These are phyloP conservation scores for Epizoanthus stellaris DNA, from an alignment of 92 coral and sea anemone species.

Conservation along the genomic window DNA sequence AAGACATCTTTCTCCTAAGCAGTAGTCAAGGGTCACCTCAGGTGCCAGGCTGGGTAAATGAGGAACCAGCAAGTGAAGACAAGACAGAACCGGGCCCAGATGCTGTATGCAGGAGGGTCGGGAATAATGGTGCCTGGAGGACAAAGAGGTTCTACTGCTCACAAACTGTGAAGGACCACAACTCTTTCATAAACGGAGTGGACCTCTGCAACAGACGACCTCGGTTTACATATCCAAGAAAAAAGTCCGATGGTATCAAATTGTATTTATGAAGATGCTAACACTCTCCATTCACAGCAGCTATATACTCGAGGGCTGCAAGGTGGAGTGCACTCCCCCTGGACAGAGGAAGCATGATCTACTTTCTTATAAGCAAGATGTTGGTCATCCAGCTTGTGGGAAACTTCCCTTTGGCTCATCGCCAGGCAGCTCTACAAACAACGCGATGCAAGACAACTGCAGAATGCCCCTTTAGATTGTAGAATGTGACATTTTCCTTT, in stretches of 20 bases:
- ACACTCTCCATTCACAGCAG: neutral
- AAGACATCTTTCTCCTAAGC: no score
- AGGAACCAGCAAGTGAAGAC: no score
- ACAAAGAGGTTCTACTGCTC: no score
- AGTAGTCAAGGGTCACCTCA: constrained; percentile 22
- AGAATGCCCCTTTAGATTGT: constrained; percentile 29
- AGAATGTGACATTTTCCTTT: constrained; percentile 59
- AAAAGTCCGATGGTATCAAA: constrained; percentile 43
- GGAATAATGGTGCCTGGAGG: no score
- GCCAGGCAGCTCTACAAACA: constrained; percentile 1
- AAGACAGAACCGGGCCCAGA: no score
- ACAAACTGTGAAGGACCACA: no score
- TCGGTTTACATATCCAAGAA: constrained; percentile 48
- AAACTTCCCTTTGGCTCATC: constrained; percentile 14
- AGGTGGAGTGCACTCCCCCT: neutral
- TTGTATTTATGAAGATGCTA: constrained; percentile 19
- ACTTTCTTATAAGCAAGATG: neutral
- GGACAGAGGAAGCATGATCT: constrained; percentile 32
- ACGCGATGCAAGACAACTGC: constrained; percentile 1
- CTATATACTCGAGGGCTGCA: constrained; percentile 19
- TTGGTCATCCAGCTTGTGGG: constrained; percentile 26
- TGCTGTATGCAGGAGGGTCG: no score
- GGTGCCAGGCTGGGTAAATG: no score
- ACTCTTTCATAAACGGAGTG: no score
- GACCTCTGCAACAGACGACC: constrained; percentile 33